Percentiles rank a stretch among this genome's conserved stretches.
Evolutionary conservation across 2,113 vertebrate species (phyloP).

Genomic region (Oreotragus oreotragus): DNA sequence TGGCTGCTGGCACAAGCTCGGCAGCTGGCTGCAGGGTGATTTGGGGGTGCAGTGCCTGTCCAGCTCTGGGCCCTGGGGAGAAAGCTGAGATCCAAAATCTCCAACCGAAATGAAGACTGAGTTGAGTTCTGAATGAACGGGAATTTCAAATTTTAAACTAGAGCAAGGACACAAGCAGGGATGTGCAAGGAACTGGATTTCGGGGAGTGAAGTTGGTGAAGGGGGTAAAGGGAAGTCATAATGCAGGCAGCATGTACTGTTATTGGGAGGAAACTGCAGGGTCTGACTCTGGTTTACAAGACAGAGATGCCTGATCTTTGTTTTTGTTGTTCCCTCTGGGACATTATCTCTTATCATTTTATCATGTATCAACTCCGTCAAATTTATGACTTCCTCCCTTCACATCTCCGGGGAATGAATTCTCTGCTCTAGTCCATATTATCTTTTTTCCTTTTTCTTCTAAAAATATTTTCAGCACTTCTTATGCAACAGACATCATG

Average conservation of each 20-base stretch:
- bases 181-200: not conserved
- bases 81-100: not conserved
- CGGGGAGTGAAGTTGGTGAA: not conserved
- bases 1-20: not conserved
- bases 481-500: not conserved
- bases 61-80: not conserved
- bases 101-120: not conserved
- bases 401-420: not conserved
- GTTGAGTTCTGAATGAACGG: not conserved
- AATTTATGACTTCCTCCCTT: not conserved
- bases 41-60: not conserved
- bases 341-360: not conserved
- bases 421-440: not conserved
- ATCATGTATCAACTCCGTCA: not conserved
- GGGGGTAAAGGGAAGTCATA: not conserved
- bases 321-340: not conserved
- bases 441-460: not conserved
- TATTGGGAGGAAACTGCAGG: not conserved
- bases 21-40: too few species aligned
- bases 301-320: not conserved
- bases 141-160: not conserved
- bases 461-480: not conserved
- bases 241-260: fast-evolving
- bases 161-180: not conserved
- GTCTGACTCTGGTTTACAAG: not conserved